phyloP scores from a whole-genome alignment of 1,140 invertebrate species.

The Brachionus plicatilis region DNA sequence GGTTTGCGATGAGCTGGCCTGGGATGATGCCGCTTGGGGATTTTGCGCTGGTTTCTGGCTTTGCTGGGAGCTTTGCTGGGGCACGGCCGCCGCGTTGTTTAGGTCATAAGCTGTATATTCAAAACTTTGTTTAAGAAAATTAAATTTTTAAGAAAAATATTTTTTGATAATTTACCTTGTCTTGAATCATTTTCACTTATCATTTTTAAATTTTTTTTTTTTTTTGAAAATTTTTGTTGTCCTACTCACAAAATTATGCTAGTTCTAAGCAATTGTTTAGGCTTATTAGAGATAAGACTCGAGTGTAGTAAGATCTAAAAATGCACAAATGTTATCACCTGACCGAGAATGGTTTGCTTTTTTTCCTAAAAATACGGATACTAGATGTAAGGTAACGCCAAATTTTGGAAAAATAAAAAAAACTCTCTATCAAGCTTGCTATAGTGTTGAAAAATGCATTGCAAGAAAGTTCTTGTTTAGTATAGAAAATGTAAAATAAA shows the following conservation, averaged over 20 bases:
- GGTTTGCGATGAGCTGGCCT: neutral
- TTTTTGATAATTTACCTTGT: slow-evolving; percentile 22
- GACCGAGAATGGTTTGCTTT: neutral
- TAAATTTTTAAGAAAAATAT: slow-evolving; percentile 14
- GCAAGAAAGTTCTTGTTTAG: neutral
- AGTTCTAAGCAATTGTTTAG: neutral
- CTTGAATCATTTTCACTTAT: slow-evolving; percentile 32
- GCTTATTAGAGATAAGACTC: neutral
- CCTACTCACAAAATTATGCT: neutral
- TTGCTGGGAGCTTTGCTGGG: neutral
- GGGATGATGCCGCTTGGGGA: neutral
- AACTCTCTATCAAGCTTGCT: neutral
- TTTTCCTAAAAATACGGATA: neutral
- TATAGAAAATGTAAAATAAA: neutral
- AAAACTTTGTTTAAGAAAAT: slow-evolving; percentile 5
- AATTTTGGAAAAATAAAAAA: neutral
- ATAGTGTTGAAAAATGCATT: neutral
- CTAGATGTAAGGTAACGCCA: neutral
- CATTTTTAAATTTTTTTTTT: neutral
- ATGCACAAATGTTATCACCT: neutral
- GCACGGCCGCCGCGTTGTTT: neutral
- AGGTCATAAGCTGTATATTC: slow-evolving; percentile 24
- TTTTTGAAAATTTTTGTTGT: neutral
- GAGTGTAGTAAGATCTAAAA: neutral
- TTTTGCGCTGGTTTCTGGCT: neutral